Evolutionary conservation across 2,797 vertebrate species (phyloP), one percentile per base, ranked within the genome.

Genomic region (Takifugu ocellatus): DNA sequence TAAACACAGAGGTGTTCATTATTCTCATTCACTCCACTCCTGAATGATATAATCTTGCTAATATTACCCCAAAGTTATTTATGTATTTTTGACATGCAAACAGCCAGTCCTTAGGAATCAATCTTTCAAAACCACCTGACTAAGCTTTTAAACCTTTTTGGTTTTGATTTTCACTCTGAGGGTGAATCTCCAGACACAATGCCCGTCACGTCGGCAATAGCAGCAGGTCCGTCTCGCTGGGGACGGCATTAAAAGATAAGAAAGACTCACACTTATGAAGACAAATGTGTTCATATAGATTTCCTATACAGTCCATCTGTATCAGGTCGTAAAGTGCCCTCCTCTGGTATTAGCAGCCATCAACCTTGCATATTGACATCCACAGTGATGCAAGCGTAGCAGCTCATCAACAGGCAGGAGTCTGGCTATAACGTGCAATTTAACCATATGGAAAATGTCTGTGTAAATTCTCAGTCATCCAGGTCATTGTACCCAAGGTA

Each of bases 281-380:
- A 68, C 62, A 75, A 82, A 84, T 73, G 77, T 79, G 72, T 69
- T 77, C 21, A 31, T 76, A 89, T 85, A 59, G 84, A 90, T 90
- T 90, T 88, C 76, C 82, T 43, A 81, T 84, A 70, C 55, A 74
- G 83, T 84, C 74, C 63, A 73, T 84, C 70, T 59, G 16, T 25
- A 59, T 57, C 60, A 65, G 74, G 61, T 72, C 66, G 74, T 51
- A 25, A 66, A 59, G 66, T 59, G 67, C 55, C 54, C 62, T 56
- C 52, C 54, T 83, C 69, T 83, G 51, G 77, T 74, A 72, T 75
- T 74, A 75, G 63, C 63, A 21, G 54, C 64, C 61, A 70, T 88
- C 79, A 82, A 77, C 65, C 67, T 55, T 63, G 48, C 56, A 61
- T 81, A 83, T 84, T 21, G 68, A 87, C 81, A 78, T 49, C 24